These are phyloP conservation scores for Carassius auratus DNA, from an alignment of 2,113 vertebrate genomes.

Conservation along the genomic window DNA sequence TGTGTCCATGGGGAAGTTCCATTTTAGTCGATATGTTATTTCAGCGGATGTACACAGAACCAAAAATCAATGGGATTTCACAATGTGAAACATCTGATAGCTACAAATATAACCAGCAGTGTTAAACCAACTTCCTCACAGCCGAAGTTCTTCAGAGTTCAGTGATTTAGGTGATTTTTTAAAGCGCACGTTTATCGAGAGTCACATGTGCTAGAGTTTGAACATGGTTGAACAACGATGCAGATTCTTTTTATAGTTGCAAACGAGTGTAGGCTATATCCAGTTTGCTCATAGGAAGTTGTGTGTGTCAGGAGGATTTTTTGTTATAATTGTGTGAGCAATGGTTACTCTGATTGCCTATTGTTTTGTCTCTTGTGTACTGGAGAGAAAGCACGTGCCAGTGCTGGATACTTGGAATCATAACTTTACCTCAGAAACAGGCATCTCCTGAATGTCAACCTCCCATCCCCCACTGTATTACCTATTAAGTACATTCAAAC, in stretches of 20 bases:
- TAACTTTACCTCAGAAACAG: slow-evolving; percentile 49
- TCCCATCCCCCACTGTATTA: slow-evolving; percentile 44
- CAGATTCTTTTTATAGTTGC: neutral
- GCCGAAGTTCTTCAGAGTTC: slow-evolving; percentile 4
- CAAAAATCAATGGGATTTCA: slow-evolving; percentile 45
- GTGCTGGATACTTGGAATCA: slow-evolving; percentile 27
- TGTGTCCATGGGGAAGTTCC: slow-evolving; percentile 36
- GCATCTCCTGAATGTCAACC: slow-evolving; percentile 34
- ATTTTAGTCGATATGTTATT: slow-evolving; percentile 46
- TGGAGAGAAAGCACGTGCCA: neutral
- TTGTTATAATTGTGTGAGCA: slow-evolving; percentile 9
- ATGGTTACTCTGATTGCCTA: slow-evolving; percentile 25
- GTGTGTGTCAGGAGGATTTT: neutral
- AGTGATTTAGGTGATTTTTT: neutral
- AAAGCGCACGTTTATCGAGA: neutral
- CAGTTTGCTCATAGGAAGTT: neutral
- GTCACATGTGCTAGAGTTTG: neutral
- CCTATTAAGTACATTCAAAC: slow-evolving; percentile 53
- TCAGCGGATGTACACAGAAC: slow-evolving; percentile 37
- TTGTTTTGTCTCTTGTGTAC: slow-evolving; percentile 36
- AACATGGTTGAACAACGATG: neutral
- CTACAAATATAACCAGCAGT: slow-evolving; percentile 17
- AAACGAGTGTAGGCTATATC: neutral
- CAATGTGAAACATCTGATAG: slow-evolving; percentile 34
- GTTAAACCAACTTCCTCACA: slow-evolving; percentile 8